These are phyloP conservation scores for Drosophila paranaensis DNA, from an alignment of 2,888 invertebrate genomes.

Conservation along the genomic window DNA sequence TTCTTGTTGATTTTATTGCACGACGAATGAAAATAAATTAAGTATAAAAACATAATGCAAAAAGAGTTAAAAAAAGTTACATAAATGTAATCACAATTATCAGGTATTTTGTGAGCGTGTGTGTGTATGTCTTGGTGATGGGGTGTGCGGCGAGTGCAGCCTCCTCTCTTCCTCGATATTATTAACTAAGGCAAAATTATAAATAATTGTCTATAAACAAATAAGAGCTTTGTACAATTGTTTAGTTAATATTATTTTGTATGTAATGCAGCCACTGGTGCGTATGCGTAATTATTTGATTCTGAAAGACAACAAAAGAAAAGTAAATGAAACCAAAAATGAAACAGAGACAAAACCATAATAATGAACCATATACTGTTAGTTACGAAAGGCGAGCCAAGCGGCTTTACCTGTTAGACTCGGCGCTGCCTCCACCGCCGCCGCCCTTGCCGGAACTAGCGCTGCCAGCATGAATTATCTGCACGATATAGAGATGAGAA, in stretches of 20 bases:
- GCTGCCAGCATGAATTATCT: constrained; percentile 88
- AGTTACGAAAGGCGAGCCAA: constrained; percentile 22
- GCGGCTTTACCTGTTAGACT: constrained; percentile 86
- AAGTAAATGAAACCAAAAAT: constrained; percentile 56
- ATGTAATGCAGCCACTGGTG: constrained; percentile 60
- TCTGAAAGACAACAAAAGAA: constrained; percentile 68
- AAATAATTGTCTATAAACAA: constrained; percentile 63
- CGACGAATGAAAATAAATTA: constrained; percentile 67
- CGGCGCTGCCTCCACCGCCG: constrained; percentile 85
- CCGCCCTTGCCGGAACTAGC: constrained; percentile 85
- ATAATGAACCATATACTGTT: constrained; percentile 25
- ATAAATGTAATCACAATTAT: constrained; percentile 68
- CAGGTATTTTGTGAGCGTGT: constrained; percentile 64
- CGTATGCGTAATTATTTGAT: constrained; percentile 63
- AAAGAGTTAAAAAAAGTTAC: constrained; percentile 50
- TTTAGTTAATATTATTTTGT: constrained; percentile 48
- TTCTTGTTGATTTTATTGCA: constrained; percentile 60
- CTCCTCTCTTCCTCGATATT: constrained; percentile 29
- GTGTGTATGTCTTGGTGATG: constrained; percentile 28
- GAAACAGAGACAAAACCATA: constrained; percentile 42
- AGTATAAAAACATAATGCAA: constrained; percentile 38
- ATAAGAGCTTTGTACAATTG: constrained; percentile 71
- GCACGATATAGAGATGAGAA: constrained; percentile 69
- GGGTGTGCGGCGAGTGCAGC: constrained; percentile 64
- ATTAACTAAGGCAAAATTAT: constrained; percentile 57